Evolutionary conservation across 2,888 invertebrate species (phyloP).

Genomic region (Omphaloscelis lunosa): DNA sequence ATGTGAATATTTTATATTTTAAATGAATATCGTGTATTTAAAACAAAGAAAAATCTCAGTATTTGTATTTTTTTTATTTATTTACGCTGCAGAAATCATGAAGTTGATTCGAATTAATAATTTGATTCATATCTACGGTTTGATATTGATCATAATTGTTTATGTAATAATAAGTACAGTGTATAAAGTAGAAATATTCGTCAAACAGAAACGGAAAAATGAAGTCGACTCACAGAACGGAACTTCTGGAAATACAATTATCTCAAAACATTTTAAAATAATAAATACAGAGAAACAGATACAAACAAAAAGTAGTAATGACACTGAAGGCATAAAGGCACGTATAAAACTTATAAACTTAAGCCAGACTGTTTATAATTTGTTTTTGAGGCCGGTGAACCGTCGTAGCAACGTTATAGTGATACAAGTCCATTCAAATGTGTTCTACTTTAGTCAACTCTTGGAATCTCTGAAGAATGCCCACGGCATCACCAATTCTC

Average conservation of each 20-base stretch:
- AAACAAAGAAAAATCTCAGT: neutral
- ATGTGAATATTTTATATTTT: no score
- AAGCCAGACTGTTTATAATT: conserved; percentile 65
- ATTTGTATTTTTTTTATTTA: neutral
- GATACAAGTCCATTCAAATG: conserved; percentile 71
- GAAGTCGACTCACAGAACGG: neutral
- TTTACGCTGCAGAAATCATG: conserved; percentile 8
- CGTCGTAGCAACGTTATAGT: conserved; percentile 66
- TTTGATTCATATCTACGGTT: conserved; percentile 4
- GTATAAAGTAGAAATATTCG: neutral
- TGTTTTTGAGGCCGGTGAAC: conserved; percentile 27
- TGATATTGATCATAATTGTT: conserved; percentile 20
- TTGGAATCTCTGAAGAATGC: conserved; percentile 67
- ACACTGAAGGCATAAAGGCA: conserved; percentile 52
- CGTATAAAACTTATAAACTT: conserved; percentile 67
- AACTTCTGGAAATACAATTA: neutral
- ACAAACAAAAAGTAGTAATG: conserved; percentile 2
- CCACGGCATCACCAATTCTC: conserved; percentile 65
- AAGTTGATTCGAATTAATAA: conserved; percentile 9
- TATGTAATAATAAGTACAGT: conserved; percentile 1
- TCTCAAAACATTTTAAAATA: neutral
- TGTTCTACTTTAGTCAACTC: conserved; percentile 65
- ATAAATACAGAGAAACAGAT: neutral
- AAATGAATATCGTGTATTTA: no score
- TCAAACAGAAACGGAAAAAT: conserved; percentile 6